Base-by-base conservation (phyloP, 2,797 vertebrate genomes). In the Delichon dasypus region DNA sequence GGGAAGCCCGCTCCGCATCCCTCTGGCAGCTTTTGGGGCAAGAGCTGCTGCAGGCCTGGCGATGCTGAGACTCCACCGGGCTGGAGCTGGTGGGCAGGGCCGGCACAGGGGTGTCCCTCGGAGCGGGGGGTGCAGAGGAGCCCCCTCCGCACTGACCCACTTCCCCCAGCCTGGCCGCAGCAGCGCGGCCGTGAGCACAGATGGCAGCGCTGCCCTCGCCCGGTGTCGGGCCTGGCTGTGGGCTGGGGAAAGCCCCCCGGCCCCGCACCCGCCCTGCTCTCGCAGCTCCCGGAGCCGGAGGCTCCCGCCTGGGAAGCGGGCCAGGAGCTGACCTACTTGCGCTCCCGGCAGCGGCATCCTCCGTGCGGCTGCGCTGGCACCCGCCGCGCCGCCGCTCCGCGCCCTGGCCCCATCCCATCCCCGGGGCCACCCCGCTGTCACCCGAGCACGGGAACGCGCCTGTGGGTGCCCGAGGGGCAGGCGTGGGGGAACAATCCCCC, bases 261-360 rank as follows among this genome's bases (percentile, higher is more conserved):
- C 42, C 44, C 84, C 2, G 3, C 65, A 36, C 7, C 45, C 73
- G 1, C 70, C 55, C 61, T 26, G 66, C 51, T 90, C 60, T 47
- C 5, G 1, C 36, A 36, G 85, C 29, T 20, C 71, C 40, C 1
- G 0, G 67, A 38, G 36, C 42, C 0, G 42, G 76, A 84, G 62
- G 81, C 85, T 84, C n/a, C 4, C 10, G 5, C 60, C 66, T 26
- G 88, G 78, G 92, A 92, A 94, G 81, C 68, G 54, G 67, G 44
- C 85, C 87, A 51, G 89, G 66, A 89, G 55, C 84, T 96, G 94
- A 93, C 93, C 94, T 94, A 94, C 93, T 91, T 94, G 94, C 89
- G 87, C 83, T 96, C 42, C 77, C 14, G 1, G 66, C 64, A 12
- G 64, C 1, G 7, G 80, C 85, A 45, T 76, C 68, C 88, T 79